Base-by-base conservation (phyloP, 2,113 vertebrate species). In the Solea senegalensis region DNA sequence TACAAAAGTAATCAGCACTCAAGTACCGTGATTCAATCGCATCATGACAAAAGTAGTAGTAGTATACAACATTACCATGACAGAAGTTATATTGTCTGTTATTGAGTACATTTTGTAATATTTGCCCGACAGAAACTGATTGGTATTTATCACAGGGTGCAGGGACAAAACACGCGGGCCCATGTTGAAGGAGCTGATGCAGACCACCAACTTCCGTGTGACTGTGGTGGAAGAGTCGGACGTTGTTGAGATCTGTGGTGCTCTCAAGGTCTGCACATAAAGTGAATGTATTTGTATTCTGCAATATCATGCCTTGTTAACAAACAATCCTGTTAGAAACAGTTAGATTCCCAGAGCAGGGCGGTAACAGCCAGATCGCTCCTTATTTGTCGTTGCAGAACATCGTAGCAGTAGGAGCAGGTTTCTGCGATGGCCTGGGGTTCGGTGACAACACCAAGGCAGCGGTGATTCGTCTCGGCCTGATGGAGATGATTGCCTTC, bases 371-470 rank as follows among this genome's bases (percentile, higher is more conserved):
- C 34, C 34, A 34, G 34, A 10, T 45, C 8, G 14, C 39, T 69
- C n/a, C 16, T 57, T 39, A 59, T 16, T 3, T 13, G 5, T 48
- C 14, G 16, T 51, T 76, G 21, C 90, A 99, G 97, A 99, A 99
- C 0, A 82, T 99, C 1, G 98, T 99, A 40, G 98, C 97, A 0
- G 95, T 98, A 0, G 98, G 95, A 3, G 96, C 97, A 2, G 98
- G 97, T 34, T 99, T 99, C 95, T 98, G 97, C 0, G 98, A 99
- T 0, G 98, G 97, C 0, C 95, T 99, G 0, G 95, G 95, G 41
- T 98, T 95, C 0, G 98, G 98, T 0, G 96, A 99, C 91, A 99
- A 99, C 90, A 99, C 97, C 0, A 99, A 99, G 88, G 98, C 97
- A 0, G 98, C 96, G 0, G 96, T 99, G 83, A 99, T 99, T 83